phyloP scores from a whole-genome alignment of 64 coral and sea anemone genomes.

The Astreopora myriophthalma region DNA sequence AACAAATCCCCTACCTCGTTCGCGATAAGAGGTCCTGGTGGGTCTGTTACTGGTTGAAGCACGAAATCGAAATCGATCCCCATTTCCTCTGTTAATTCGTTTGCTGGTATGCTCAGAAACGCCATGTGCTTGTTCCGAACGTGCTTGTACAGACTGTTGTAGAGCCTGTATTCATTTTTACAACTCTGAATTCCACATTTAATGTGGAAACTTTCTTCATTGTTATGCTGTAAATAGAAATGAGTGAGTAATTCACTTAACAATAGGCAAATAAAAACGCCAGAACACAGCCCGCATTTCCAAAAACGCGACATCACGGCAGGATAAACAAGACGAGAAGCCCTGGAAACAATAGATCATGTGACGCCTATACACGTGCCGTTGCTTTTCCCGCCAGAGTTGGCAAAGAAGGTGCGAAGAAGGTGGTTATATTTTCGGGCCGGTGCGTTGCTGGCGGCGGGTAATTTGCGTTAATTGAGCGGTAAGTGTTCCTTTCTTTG shows the following conservation, averaged over 20 bases:
- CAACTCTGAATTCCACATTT: background rate
- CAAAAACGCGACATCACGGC: background rate
- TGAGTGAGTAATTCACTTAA: background rate
- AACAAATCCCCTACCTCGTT: background rate
- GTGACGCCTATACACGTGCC: background rate
- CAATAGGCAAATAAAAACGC: constrained; percentile 1
- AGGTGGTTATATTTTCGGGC: background rate
- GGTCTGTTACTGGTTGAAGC: background rate
- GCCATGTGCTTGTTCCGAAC: background rate
- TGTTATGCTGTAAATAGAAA: background rate
- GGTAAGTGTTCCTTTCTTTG: background rate
- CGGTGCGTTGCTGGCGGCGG: background rate
- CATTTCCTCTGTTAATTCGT: background rate
- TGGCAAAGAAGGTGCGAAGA: background rate
- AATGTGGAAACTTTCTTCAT: background rate
- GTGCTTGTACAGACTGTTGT: constrained; percentile 5
- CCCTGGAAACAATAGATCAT: background rate
- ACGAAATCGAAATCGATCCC: background rate
- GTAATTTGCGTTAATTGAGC: background rate
- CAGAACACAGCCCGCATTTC: background rate
- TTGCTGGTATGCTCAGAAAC: background rate
- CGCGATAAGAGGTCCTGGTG: background rate
- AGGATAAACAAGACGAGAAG: background rate
- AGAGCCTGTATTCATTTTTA: background rate
- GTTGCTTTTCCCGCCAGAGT: background rate